These are phyloP conservation scores for Stegodyphus dumicola DNA, from an alignment of 1,140 invertebrate species.

Conservation along the genomic window DNA sequence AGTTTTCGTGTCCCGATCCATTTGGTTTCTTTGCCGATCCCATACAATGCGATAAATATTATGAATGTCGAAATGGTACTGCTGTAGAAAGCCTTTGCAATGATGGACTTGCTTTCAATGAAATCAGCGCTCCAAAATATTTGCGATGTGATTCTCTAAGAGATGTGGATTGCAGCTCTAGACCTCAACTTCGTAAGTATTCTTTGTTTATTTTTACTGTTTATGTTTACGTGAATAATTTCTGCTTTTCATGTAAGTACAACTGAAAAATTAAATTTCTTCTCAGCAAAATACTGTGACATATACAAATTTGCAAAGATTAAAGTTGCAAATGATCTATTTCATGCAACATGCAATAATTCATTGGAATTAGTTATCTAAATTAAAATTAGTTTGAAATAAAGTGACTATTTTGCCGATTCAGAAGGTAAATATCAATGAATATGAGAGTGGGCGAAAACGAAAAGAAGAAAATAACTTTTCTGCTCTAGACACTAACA, in stretches of 20 bases:
- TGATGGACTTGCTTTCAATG: constrained; percentile 84
- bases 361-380: too few species aligned
- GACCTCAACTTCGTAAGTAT: constrained; percentile 81
- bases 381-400: too few species aligned
- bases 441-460: too few species aligned
- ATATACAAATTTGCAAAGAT: background rate
- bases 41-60: constrained; percentile 85
- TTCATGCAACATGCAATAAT: too few species aligned
- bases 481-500: too few species aligned
- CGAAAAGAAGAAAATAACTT: too few species aligned
- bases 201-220: background rate
- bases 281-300: background rate
- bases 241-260: background rate
- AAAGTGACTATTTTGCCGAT: too few species aligned
- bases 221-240: background rate
- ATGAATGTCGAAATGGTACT: constrained; percentile 77
- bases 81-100: constrained; percentile 79
- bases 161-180: constrained; percentile 81
- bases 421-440: too few species aligned
- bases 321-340: too few species aligned
- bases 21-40: constrained; percentile 83
- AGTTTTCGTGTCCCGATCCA: constrained; percentile 62
- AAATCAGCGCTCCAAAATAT: constrained; percentile 65
- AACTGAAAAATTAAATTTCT: background rate
- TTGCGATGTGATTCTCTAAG: constrained; percentile 80